Percentiles rank a stretch among this genome's conserved stretches.
Conservation (phyloP, 2,888 invertebrate species). For the Megalurothrips usitatus region DNA sequence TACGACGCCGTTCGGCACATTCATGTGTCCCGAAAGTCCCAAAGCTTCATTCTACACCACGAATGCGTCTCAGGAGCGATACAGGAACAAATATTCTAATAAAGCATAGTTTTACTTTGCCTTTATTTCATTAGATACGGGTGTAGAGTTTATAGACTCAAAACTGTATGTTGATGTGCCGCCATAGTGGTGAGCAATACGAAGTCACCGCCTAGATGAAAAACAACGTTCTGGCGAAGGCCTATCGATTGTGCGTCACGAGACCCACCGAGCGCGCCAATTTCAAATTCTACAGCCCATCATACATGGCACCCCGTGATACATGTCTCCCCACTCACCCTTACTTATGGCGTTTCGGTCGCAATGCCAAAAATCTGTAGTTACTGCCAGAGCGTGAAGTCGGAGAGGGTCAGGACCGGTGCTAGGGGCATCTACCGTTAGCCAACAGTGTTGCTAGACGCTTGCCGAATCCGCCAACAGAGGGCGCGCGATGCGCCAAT, state of each 20-base stretch:
- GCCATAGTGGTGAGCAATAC: background rate
- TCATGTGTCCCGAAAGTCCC: background rate
- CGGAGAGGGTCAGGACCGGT: no score
- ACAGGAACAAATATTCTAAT: background rate
- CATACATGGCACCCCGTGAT: background rate
- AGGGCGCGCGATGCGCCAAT: no score
- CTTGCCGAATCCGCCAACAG: no score
- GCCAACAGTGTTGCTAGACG: no score
- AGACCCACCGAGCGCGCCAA: background rate
- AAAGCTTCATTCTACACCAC: background rate
- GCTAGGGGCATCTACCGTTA: no score
- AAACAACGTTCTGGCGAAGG: background rate
- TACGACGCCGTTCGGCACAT: background rate
- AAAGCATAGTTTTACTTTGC: background rate
- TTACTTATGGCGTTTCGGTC: no score
- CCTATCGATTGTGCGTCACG: background rate
- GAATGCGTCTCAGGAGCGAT: background rate
- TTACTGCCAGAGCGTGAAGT: no score
- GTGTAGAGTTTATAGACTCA: no score
- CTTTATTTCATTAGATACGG: background rate
- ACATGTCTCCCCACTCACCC: background rate
- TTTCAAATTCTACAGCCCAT: background rate
- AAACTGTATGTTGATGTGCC: background rate
- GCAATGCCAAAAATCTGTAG: no score
- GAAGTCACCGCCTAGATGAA: background rate